Conservation (phyloP, 1,140 invertebrate genomes). For the Thaumatotibia leucotreta region DNA sequence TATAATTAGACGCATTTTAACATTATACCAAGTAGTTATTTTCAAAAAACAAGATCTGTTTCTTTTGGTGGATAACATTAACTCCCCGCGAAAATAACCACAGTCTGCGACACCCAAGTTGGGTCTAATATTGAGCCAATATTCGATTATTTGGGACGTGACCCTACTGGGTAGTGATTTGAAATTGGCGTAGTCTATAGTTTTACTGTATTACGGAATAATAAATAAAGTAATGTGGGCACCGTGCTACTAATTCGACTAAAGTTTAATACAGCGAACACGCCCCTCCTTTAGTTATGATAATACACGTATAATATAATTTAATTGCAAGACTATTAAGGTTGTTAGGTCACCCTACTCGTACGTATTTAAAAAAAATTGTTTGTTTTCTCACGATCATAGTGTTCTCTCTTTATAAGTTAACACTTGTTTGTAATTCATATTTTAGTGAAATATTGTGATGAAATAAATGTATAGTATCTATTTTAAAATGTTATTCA, state of each 20-base stretch:
- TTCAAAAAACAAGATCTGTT: background rate
- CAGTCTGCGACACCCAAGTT: background rate
- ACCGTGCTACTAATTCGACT: background rate
- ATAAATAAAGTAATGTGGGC: background rate
- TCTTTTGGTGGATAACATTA: background rate
- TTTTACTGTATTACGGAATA: background rate
- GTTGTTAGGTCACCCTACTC: background rate
- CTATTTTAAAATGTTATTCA: no score
- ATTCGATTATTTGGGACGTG: slow-evolving; percentile 3
- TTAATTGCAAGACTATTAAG: no score
- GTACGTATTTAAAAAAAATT: no score
- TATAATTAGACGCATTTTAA: no score
- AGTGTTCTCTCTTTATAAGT: no score
- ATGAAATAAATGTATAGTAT: no score
- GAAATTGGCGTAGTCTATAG: background rate
- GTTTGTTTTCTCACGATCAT: no score
- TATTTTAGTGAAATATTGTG: no score
- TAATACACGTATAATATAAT: no score
- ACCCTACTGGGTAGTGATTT: background rate
- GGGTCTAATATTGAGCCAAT: background rate
- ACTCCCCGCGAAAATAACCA: background rate
- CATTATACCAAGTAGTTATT: no score
- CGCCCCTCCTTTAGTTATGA: background rate
- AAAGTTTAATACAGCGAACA: background rate
- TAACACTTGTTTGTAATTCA: no score